Evolutionary conservation across 2,888 invertebrate genomes (phyloP), one percentile per base, ranked within the genome.

Genomic region (Yponomeuta plumbellus): DNA sequence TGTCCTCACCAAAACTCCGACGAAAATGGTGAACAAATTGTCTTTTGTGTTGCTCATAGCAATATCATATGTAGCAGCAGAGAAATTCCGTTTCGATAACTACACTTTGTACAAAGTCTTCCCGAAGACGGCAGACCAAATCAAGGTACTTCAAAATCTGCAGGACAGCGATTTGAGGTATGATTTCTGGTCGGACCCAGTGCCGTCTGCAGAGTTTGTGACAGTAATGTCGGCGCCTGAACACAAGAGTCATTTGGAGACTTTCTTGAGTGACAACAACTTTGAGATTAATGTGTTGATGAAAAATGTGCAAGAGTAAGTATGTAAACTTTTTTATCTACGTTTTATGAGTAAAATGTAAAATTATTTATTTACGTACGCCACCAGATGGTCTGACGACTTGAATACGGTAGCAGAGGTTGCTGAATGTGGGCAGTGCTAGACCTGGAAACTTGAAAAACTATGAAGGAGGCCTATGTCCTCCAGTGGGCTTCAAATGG

Each of bases 81-180:
- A 65, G 22, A 65, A 58, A 58, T 22, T 84, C 68, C 73, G 83
- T 22, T 88, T 79, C 66, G 86, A 88, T 64, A 86, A 88, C 68
- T 84, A 86, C 70, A 77, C 83, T 21, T 85, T 95, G 10, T 94
- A 92, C 71, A 91, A 92, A 76, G 79, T 94, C 6, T 76, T 81
- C 0, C 93, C 94, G 0, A 78, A 83, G 68, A 92, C 82, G 70
- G 71, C 75, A 1, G 77, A 85, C 1, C 92, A 94, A 57, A 76
- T 93, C 34, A 77, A 80, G 58, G 69, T 88, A 21, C 81, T 94
- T 11, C 85, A 85, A 74, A 73, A 86, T 11, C 74, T 94, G 52
- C 86, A 92, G 71, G 72, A 80, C 70, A 73, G 76, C 26, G 89
- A 77, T 74, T 75, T 68, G 70, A 86, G 73, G 71, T 92, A 72